Percentiles rank a stretch among this genome's conserved stretches.
Conservation (phyloP, 2,797 vertebrate genomes). For the Falco biarmicus region DNA sequence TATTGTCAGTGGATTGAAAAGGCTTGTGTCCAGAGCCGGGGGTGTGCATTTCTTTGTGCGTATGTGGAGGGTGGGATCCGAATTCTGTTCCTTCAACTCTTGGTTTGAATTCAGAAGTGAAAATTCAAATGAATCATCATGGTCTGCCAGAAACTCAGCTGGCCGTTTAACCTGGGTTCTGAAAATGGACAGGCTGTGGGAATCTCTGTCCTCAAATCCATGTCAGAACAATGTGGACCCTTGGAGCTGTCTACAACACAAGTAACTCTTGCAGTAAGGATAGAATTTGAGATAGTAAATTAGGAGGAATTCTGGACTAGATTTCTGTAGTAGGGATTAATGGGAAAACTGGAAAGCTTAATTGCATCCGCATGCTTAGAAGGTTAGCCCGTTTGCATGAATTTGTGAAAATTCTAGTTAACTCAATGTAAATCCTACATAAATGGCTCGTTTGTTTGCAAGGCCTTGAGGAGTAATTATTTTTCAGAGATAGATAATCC, state of each 20-base stretch:
- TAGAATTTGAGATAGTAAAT: not conserved
- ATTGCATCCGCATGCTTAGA: not conserved
- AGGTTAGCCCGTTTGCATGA: not conserved
- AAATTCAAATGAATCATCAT: not conserved
- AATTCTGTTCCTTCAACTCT: not conserved
- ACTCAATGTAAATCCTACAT: not conserved
- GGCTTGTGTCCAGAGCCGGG: not conserved
- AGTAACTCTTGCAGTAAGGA: not conserved
- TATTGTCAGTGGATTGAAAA: not conserved
- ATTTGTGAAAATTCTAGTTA: not conserved
- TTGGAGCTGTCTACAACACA: not conserved
- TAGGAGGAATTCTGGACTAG: not conserved
- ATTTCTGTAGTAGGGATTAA: not conserved
- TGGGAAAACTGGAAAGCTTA: not conserved
- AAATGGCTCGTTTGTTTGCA: conserved; percentile 14
- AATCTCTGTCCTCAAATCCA: not conserved
- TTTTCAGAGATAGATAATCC: conserved; percentile 25
- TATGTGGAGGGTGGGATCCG: not conserved
- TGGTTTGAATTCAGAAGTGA: not conserved
- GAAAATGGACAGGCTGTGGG: not conserved
- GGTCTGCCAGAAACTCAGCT: not conserved
- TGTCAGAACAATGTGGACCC: not conserved
- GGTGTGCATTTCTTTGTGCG: accelerated
- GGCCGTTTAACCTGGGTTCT: accelerated
- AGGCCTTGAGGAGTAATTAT: not conserved